phyloP scores from a whole-genome alignment of 1,140 invertebrate species.

The Pseudomyrmex pallidus region DNA sequence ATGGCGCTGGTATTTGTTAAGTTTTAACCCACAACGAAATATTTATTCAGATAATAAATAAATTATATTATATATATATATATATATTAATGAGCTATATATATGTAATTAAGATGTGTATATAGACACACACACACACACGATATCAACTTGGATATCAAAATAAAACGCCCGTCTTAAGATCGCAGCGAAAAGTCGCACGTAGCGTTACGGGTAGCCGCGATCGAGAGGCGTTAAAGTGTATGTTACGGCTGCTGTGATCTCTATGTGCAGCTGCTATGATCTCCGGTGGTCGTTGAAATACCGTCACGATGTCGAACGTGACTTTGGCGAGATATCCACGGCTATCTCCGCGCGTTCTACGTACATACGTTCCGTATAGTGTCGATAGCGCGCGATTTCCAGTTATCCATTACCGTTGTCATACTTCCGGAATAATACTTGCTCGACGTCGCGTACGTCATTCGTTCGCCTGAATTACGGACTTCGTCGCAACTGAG shows the following conservation, averaged over 20 bases:
- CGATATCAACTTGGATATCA: too few species aligned
- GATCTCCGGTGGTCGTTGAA: constrained; percentile 54
- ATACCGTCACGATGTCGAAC: constrained; percentile 71
- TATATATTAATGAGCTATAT: too few species aligned
- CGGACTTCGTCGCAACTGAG: neutral
- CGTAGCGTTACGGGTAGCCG: neutral
- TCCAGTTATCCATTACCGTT: constrained; percentile 83
- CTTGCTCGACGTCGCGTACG: constrained; percentile 68
- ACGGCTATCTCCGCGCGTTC: constrained; percentile 38
- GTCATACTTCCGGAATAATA: constrained; percentile 81
- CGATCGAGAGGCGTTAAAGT: constrained; percentile 46
- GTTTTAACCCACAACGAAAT: too few species aligned
- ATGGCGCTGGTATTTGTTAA: too few species aligned
- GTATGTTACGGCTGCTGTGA: constrained; percentile 49
- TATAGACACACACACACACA: too few species aligned
- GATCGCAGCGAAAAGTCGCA: constrained; percentile 1
- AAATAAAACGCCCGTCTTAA: neutral
- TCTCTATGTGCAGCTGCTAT: constrained; percentile 53
- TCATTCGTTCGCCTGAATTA: constrained; percentile 48
- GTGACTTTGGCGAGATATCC: constrained; percentile 68
- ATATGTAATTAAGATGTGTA: too few species aligned
- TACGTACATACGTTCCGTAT: constrained; percentile 39
- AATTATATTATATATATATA: too few species aligned
- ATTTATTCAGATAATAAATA: too few species aligned
- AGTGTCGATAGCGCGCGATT: constrained; percentile 69